These are phyloP conservation scores for Calephelis nemesis DNA, from an alignment of 1,140 invertebrate species.

Conservation along the genomic window DNA sequence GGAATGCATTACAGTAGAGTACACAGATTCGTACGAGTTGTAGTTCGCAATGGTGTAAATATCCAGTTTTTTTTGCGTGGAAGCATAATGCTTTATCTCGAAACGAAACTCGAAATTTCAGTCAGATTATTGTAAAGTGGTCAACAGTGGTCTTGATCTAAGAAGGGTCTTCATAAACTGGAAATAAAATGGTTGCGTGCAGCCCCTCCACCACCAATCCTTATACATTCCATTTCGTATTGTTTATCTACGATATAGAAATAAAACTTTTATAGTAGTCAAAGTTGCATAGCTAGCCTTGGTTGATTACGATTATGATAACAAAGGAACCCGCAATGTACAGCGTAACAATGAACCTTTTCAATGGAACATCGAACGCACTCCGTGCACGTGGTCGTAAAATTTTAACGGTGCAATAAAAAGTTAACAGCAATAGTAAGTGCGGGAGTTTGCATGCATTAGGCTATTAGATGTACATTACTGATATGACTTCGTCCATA, in stretches of 20 bases:
- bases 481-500: conserved; percentile 24
- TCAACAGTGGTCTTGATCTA: too few species aligned
- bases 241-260: neutral
- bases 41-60: too few species aligned
- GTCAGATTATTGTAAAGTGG: too few species aligned
- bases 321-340: neutral
- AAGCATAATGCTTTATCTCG: too few species aligned
- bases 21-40: too few species aligned
- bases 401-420: conserved; percentile 40
- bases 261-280: too few species aligned
- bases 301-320: conserved; percentile 13
- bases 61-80: too few species aligned
- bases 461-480: conserved; percentile 32
- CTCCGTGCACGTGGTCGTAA: conserved; percentile 29
- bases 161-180: too few species aligned
- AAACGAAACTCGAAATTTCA: too few species aligned
- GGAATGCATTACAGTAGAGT: too few species aligned
- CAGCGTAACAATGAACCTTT: conserved; percentile 23
- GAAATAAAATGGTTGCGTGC: too few species aligned
- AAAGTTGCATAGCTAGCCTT: neutral
- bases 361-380: conserved; percentile 28
- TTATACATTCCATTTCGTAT: neutral
- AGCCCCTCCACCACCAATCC: too few species aligned
- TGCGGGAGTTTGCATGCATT: conserved; percentile 29
- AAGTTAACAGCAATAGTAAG: conserved; percentile 37